Conservation (phyloP, 1,140 invertebrate genomes). For the Diorhabda carinulata region DNA sequence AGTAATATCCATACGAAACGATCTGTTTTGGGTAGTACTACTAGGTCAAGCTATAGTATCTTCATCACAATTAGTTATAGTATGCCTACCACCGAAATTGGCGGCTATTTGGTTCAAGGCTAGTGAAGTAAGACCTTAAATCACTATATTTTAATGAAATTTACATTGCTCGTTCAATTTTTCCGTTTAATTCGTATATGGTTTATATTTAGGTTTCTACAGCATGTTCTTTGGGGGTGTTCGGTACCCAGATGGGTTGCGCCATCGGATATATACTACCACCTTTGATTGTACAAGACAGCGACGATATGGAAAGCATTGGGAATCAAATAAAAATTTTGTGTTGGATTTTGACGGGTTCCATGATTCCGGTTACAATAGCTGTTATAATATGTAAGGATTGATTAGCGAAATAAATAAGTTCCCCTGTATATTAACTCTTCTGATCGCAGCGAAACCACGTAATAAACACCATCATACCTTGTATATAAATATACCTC, state of each 20-base stretch:
- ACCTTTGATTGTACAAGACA: constrained; percentile 48
- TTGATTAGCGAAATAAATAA: no score
- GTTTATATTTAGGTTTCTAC: constrained; percentile 57
- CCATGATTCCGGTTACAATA: constrained; percentile 56
- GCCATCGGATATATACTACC: constrained; percentile 48
- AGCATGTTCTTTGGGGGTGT: constrained; percentile 71
- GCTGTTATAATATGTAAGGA: constrained; percentile 57
- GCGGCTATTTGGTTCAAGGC: constrained; percentile 58
- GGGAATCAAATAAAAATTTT: constrained; percentile 43
- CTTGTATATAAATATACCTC: no score
- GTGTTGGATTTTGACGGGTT: constrained; percentile 52
- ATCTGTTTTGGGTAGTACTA: constrained; percentile 62
- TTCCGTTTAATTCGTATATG: background rate
- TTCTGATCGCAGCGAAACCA: no score
- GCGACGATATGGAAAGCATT: constrained; percentile 44
- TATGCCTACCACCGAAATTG: constrained; percentile 67
- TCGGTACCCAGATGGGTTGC: constrained; percentile 67
- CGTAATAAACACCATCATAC: no score
- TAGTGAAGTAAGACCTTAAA: constrained; percentile 53
- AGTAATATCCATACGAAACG: constrained; percentile 56
- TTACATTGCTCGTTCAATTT: background rate
- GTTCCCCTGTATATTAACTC: no score
- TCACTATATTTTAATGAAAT: background rate
- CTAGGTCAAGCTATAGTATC: constrained; percentile 66
- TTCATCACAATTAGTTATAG: constrained; percentile 62